Evolutionary conservation across 2,888 invertebrate species (phyloP).

Genomic region (Colostygia pectinataria): DNA sequence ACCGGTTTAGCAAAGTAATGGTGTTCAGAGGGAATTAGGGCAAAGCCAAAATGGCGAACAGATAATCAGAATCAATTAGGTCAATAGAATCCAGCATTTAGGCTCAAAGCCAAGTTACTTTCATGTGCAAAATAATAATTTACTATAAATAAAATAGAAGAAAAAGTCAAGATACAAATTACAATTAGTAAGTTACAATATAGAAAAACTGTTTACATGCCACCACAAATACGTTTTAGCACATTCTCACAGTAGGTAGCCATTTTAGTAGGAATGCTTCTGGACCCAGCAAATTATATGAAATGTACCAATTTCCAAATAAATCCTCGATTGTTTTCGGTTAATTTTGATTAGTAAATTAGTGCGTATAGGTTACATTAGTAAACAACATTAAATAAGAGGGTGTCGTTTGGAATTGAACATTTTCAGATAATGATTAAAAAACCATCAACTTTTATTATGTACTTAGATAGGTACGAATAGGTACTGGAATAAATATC

Average conservation of each 20-base stretch:
- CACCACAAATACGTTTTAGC: conserved; percentile 62
- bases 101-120: conserved; percentile 30
- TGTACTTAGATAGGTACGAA: neutral
- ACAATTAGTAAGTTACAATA: conserved; percentile 33
- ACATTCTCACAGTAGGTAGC: conserved; percentile 65
- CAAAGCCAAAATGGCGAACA: conserved; percentile 4
- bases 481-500: conserved; percentile 11
- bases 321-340: conserved; percentile 39
- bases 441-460: too few species aligned
- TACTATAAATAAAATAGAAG: conserved; percentile 33
- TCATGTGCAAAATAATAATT: conserved; percentile 35
- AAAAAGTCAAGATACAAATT: conserved; percentile 38
- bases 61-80: neutral
- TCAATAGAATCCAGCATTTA: conserved; percentile 14
- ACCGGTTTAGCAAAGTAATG: conserved; percentile 13
- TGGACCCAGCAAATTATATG: conserved; percentile 54
- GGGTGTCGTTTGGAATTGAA: conserved; percentile 59
- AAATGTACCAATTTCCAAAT: conserved; percentile 47
- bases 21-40: neutral
- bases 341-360: conserved; percentile 44
- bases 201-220: conserved; percentile 56
- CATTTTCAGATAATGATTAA: conserved; percentile 13
- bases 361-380: conserved; percentile 50
- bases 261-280: conserved; percentile 53
- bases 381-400: conserved; percentile 53